These are phyloP conservation scores for Gadopsis marmoratus DNA, from an alignment of 2,797 vertebrate genomes.

Conservation along the genomic window DNA sequence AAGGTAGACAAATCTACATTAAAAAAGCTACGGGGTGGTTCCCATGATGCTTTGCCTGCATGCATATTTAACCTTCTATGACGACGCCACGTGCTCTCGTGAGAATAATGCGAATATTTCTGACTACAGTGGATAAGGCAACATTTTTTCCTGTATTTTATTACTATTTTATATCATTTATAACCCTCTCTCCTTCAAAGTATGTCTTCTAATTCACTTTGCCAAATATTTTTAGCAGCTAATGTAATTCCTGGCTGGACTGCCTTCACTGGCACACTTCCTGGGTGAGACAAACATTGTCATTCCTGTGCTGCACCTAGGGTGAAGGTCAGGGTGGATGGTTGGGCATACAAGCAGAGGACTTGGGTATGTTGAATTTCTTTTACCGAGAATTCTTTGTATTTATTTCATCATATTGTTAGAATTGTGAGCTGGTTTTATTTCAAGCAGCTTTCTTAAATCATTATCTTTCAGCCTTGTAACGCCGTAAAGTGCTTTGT, in stretches of 20 bases:
- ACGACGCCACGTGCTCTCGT: background rate
- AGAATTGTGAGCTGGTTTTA: no score
- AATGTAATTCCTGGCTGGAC: background rate
- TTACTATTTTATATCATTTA: background rate
- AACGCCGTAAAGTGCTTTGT: no score
- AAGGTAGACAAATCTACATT: background rate
- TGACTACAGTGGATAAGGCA: no score
- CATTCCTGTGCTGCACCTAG: background rate
- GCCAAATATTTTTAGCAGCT: background rate
- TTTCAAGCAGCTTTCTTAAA: background rate
- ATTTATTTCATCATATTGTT: background rate
- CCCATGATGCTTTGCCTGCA: background rate
- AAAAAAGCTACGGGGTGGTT: background rate
- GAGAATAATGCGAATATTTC: background rate
- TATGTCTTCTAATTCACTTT: no score
- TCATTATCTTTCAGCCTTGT: background rate
- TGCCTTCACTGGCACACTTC: no score
- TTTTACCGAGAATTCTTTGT: background rate
- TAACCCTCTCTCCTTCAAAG: background rate
- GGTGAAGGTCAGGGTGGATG: background rate
- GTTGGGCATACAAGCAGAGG: background rate
- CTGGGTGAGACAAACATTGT: no score
- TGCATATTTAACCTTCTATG: background rate
- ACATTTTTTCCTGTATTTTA: no score
- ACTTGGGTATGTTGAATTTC: background rate